Conservation (phyloP, 2,113 vertebrate genomes). For the Daubentonia madagascariensis region DNA sequence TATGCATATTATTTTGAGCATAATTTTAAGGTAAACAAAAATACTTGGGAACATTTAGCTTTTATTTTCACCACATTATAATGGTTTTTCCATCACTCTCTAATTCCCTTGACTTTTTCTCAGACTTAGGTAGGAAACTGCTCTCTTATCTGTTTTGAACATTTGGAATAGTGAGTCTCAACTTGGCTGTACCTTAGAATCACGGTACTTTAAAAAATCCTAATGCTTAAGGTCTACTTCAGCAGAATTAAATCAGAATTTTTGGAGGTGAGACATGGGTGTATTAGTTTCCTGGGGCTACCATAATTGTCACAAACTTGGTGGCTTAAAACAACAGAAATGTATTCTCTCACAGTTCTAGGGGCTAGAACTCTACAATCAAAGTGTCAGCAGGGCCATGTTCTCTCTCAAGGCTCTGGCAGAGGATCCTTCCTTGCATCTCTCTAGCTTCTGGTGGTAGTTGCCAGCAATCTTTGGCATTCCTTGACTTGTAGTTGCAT, state of each 20-base stretch:
- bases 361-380: background rate
- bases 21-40: background rate
- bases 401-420: background rate
- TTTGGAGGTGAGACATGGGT: background rate
- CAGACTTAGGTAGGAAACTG: background rate
- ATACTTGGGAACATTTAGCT: background rate
- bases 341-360: background rate
- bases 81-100: background rate
- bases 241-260: background rate
- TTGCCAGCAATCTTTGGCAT: background rate
- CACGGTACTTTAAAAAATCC: background rate
- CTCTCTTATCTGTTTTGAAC: background rate
- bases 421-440: background rate
- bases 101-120: constrained; percentile 9
- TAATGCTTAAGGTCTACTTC: background rate
- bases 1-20: background rate
- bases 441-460: background rate
- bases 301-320: background rate
- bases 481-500: background rate
- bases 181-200: background rate
- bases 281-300: background rate
- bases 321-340: background rate
- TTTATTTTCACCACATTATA: background rate
- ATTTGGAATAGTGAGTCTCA: background rate
- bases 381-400: background rate